phyloP scores from a whole-genome alignment of 2,113 vertebrate genomes.

The Entosphenus tridentatus region DNA sequence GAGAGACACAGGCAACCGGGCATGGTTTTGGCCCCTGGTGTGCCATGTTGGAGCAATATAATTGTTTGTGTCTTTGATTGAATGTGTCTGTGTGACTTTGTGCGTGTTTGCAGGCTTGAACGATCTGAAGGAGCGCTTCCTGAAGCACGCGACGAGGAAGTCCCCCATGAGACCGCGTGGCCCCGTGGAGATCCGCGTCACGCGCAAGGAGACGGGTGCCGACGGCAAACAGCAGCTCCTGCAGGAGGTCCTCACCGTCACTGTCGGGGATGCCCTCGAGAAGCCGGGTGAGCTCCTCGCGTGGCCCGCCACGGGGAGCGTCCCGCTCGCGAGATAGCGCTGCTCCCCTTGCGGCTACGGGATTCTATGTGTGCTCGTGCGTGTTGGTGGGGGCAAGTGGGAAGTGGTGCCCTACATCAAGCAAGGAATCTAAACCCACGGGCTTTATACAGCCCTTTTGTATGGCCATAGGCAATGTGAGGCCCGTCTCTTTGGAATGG shows the following conservation, averaged over 20 bases:
- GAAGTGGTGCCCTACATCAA: neutral
- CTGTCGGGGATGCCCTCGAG: constrained; percentile 28
- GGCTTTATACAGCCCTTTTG: too few species aligned
- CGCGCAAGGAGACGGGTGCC: constrained; percentile 38
- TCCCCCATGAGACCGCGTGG: constrained; percentile 22
- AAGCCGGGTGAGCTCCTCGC: constrained; percentile 20
- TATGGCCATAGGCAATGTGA: too few species aligned
- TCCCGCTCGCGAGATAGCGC: constrained; percentile 2
- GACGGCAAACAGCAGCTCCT: constrained; percentile 52
- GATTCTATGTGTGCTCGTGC: neutral
- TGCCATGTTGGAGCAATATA: neutral
- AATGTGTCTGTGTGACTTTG: neutral
- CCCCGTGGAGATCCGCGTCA: constrained; percentile 34
- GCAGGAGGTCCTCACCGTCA: constrained; percentile 34
- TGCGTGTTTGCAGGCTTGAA: constrained; percentile 32
- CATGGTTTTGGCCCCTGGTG: neutral
- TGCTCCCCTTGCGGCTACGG: neutral
- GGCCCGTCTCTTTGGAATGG: too few species aligned
- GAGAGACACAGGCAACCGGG: neutral
- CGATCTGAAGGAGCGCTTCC: constrained; percentile 61
- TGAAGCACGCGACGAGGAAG: constrained; percentile 35
- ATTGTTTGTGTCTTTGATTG: neutral
- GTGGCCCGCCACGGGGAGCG: constrained; percentile 39
- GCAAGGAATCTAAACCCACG: neutral
- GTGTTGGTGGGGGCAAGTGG: neutral